These are phyloP conservation scores for Bovichtus variegatus DNA, from an alignment of 2,797 vertebrate genomes.

Conservation along the genomic window DNA sequence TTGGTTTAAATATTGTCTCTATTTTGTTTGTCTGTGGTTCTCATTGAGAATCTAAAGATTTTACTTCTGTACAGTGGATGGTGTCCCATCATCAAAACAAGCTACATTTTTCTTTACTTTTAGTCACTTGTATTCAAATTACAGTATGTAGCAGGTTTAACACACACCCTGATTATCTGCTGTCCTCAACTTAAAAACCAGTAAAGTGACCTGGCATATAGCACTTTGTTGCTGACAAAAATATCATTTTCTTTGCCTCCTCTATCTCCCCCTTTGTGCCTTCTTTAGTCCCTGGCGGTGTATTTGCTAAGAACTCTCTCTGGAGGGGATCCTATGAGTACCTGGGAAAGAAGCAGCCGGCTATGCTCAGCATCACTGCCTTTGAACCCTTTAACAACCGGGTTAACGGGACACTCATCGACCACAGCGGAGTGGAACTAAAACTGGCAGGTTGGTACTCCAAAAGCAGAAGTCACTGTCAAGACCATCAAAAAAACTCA, in stretches of 20 bases:
- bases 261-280: background rate
- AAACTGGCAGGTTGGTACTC: constrained; percentile 89
- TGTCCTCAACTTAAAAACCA: background rate
- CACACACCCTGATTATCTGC: background rate
- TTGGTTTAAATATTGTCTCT: background rate
- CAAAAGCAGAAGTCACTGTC: background rate
- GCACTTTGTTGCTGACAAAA: background rate
- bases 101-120: background rate
- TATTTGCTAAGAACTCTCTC: constrained; percentile 97
- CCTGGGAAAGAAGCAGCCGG: constrained; percentile 97
- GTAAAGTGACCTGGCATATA: background rate
- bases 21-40: background rate
- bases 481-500: background rate
- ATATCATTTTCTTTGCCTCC: background rate
- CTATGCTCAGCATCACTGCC: constrained; percentile 95
- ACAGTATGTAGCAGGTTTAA: background rate
- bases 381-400: constrained; percentile 91
- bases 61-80: background rate
- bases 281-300: constrained; percentile 91
- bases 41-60: background rate
- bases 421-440: constrained; percentile 96
- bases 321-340: constrained; percentile 99
- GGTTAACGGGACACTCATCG: constrained; percentile 96
- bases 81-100: background rate
- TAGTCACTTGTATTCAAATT: background rate